phyloP scores from a whole-genome alignment of 1,140 invertebrate genomes.

The Tetragonula clypearis region DNA sequence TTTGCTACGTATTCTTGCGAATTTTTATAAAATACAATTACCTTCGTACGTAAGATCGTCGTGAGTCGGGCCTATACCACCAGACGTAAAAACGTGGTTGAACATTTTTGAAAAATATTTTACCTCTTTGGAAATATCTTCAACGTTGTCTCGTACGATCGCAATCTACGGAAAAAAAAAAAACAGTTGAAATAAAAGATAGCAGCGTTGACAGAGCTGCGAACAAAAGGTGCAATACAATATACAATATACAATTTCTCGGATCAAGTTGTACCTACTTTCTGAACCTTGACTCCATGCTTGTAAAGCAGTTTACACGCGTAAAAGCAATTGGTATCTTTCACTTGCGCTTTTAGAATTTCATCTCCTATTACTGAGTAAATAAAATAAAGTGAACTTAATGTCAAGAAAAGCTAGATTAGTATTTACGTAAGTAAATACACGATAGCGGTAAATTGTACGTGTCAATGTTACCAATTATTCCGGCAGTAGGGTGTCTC shows the following conservation, averaged over 20 bases:
- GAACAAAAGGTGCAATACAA: too few species aligned
- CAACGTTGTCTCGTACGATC: slow-evolving; percentile 87
- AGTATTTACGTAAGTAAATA: too few species aligned
- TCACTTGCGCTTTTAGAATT: slow-evolving; percentile 90
- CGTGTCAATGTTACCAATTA: slow-evolving; percentile 72
- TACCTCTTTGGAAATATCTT: slow-evolving; percentile 88
- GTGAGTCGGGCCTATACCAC: slow-evolving; percentile 93
- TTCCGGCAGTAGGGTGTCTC: slow-evolving; percentile 70
- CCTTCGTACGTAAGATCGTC: slow-evolving; percentile 93
- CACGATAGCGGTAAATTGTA: background rate
- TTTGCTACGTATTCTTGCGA: background rate
- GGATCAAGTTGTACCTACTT: slow-evolving; percentile 76
- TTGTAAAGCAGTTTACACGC: slow-evolving; percentile 85
- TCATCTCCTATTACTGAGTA: slow-evolving; percentile 90
- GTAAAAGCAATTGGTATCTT: slow-evolving; percentile 89
- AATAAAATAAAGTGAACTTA: slow-evolving; percentile 44
- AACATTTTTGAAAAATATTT: slow-evolving; percentile 84
- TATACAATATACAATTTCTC: too few species aligned
- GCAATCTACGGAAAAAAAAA: slow-evolving; percentile 82
- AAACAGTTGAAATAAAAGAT: background rate
- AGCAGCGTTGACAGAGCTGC: background rate
- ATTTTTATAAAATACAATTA: slow-evolving; percentile 44
- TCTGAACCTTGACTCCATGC: slow-evolving; percentile 86
- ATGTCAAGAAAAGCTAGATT: too few species aligned
- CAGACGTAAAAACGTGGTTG: slow-evolving; percentile 88